These are phyloP conservation scores for Hemichromis elongatus DNA, from an alignment of 2,113 vertebrate species.

Conservation along the genomic window DNA sequence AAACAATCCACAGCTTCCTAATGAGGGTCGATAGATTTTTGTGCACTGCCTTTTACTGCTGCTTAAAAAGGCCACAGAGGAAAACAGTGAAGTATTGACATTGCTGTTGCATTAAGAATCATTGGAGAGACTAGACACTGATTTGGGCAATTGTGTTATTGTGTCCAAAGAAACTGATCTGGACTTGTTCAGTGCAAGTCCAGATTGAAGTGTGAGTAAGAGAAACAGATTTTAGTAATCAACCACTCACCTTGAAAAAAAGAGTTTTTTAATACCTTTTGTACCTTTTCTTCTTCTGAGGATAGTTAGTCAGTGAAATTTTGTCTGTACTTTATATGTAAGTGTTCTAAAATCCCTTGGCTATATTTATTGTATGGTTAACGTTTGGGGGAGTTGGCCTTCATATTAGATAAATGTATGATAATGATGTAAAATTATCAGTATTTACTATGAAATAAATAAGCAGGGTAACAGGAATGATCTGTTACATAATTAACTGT, in stretches of 20 bases:
- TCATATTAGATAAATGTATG: not conserved
- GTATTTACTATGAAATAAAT: not conserved
- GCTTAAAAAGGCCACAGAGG: not conserved
- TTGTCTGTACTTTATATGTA: not conserved
- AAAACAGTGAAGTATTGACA: not conserved
- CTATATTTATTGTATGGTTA: not conserved
- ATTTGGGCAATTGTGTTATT: not conserved
- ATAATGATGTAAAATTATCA: not conserved
- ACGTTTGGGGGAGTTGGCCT: not conserved
- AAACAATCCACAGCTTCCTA: constrained; percentile 6
- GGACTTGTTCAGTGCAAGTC: not conserved
- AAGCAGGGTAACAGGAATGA: not conserved
- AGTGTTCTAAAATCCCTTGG: not conserved
- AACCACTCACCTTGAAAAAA: not conserved
- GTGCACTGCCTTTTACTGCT: not conserved
- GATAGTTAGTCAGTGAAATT: not conserved
- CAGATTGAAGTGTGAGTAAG: not conserved
- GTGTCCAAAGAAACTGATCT: not conserved
- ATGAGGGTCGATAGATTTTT: not conserved
- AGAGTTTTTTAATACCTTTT: not conserved
- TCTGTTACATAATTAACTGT: not conserved
- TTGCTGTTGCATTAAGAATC: not conserved
- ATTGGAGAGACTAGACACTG: not conserved
- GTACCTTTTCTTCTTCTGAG: not conserved
- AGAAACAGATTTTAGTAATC: not conserved